Evolutionary conservation across 2,888 invertebrate species (phyloP).

Genomic region (Nyleta sp.): DNA sequence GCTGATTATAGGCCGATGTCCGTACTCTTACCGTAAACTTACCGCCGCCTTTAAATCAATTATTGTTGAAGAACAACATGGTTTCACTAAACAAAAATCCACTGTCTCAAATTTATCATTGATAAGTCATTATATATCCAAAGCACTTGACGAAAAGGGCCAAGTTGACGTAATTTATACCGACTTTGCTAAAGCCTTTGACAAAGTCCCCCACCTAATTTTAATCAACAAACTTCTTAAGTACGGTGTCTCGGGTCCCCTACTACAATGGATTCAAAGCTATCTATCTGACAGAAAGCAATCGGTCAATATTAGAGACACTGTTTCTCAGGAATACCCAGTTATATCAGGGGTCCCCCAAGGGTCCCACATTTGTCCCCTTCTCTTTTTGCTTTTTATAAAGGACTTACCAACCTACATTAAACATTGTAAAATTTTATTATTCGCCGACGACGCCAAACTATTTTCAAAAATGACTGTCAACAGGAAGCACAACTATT

Average conservation of each 20-base stretch:
- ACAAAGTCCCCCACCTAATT: conserved; percentile 61
- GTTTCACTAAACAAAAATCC: conserved; percentile 25
- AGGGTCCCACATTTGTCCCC: conserved; percentile 43
- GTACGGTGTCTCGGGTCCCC: conserved; percentile 36
- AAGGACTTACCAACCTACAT: conserved; percentile 24
- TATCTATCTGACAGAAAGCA: conserved; percentile 39
- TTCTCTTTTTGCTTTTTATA: conserved; percentile 35
- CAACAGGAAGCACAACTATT: neutral
- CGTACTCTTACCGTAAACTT: neutral
- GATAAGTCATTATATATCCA: conserved; percentile 47
- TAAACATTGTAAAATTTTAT: conserved; percentile 9
- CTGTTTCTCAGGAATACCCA: neutral
- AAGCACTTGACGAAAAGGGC: conserved; percentile 45
- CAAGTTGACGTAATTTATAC: conserved; percentile 63
- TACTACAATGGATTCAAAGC: conserved; percentile 52
- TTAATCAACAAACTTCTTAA: conserved; percentile 54
- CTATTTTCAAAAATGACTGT: neutral
- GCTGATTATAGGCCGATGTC: neutral
- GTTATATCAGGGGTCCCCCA: conserved; percentile 35
- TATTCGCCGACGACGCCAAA: conserved; percentile 28
- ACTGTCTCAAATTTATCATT: conserved; percentile 22
- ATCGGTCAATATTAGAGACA: conserved; percentile 9
- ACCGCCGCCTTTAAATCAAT: neutral
- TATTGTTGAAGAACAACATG: conserved; percentile 31
- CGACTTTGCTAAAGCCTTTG: conserved; percentile 69